Conservation (phyloP, 2,113 vertebrate genomes). For the Garra rufa region DNA sequence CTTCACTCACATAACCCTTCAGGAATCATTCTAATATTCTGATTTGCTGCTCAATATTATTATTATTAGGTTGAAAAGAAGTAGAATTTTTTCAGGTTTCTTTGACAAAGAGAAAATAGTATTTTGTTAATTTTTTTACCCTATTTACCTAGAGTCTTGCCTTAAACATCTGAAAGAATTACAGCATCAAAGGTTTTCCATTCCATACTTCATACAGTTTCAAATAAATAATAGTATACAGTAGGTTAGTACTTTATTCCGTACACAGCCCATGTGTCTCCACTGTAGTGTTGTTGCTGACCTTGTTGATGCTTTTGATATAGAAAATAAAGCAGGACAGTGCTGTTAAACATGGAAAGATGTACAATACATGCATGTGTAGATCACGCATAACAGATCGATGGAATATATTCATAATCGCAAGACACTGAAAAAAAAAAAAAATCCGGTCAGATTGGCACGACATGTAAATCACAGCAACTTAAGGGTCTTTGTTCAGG, state of each 20-base stretch:
- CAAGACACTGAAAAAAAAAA: conserved; percentile 48
- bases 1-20: no score
- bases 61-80: no score
- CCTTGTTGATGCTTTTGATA: conserved; percentile 9
- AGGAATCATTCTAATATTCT: no score
- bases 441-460: conserved; percentile 54
- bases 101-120: no score
- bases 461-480: conserved; percentile 40
- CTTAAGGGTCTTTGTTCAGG: neutral
- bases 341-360: conserved; percentile 33
- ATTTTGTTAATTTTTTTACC: no score
- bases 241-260: neutral
- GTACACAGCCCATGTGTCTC: neutral
- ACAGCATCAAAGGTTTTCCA: neutral
- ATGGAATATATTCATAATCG: conserved; percentile 48
- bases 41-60: no score
- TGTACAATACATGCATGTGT: conserved; percentile 53
- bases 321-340: neutral
- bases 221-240: neutral
- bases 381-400: conserved; percentile 47
- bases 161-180: neutral
- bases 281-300: conserved; percentile 3
- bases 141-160: neutral
- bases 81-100: no score
- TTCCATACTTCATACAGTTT: neutral